phyloP scores from a whole-genome alignment of 2,888 invertebrate genomes.

The Nomada lathburiana region DNA sequence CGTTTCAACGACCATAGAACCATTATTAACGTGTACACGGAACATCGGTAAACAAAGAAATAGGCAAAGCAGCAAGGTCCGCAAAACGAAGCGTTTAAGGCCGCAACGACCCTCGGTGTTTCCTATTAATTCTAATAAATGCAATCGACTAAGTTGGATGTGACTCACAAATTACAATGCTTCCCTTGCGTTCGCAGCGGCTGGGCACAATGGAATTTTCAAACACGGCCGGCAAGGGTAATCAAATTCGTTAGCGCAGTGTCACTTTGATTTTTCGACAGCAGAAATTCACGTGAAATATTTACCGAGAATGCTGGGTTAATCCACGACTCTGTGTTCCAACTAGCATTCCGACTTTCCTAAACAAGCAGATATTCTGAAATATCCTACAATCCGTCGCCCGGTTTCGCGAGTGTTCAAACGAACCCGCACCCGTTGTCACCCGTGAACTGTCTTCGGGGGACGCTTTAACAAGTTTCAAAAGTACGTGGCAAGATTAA shows the following conservation, averaged over 20 bases:
- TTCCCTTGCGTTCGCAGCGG: background rate
- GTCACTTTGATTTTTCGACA: background rate
- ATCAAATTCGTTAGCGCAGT: background rate
- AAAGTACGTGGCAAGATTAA: background rate
- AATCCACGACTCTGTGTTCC: background rate
- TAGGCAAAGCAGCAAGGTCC: constrained; percentile 23
- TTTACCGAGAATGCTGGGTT: background rate
- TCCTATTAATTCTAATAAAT: constrained; percentile 57
- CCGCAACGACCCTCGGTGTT: constrained; percentile 27
- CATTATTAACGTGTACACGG: constrained; percentile 14
- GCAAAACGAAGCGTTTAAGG: constrained; percentile 40
- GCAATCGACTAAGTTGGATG: constrained; percentile 37
- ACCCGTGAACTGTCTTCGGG: background rate
- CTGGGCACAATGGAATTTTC: background rate
- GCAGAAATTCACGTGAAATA: background rate
- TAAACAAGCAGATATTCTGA: background rate
- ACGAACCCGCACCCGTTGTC: background rate
- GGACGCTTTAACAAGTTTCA: constrained; percentile 7
- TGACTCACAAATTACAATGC: constrained; percentile 3
- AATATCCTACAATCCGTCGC: no score
- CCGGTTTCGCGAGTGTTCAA: background rate
- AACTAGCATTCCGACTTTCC: background rate
- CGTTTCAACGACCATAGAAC: constrained; percentile 12
- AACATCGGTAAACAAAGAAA: constrained; percentile 30
- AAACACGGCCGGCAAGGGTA: background rate